Evolutionary conservation across 2,797 vertebrate genomes (phyloP), one percentile per base, ranked within the genome.

Genomic region (Melopsittacus undulatus): DNA sequence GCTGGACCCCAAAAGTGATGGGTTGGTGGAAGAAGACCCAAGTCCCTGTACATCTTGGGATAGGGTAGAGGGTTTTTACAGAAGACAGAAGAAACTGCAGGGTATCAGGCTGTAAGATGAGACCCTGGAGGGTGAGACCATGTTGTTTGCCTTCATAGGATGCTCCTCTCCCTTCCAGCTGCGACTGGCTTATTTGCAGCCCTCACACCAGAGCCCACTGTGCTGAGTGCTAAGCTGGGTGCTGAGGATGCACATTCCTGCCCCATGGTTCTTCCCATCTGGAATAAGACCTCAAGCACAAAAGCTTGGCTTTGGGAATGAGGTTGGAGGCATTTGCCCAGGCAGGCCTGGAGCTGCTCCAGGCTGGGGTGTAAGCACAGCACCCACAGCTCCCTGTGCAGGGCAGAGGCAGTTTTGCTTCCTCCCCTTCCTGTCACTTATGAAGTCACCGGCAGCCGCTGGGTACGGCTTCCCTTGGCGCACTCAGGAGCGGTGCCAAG

Each of bases 401-500:
- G 73, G 45, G 46, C 8, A 18, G 74, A 18, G 59, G 49, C 75
- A 38, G 76, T 43, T 93, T 11, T 34, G 12, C 51, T 32, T 34
- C 78, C 27, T 43, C 14, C 34, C n/a, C 30, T 67, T 29, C 51
- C 78, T 27, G 45, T 38, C 8, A 2, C 62, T 84, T 0, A 3
- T 4, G 84, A 14, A 75, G 73, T 62, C 9, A 0, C 29, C 5
- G 0, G n/a, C 78, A 87, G 75, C 70, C 62, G 10, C 73, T 48
- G 91, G 91, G 89, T 93, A 91, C 87, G 92, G 81, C 78, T 94
- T 96, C 81, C 93, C 94, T 83, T 6, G 19, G 78, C 1, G 83
- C 7, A 0, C 54, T 57, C 3, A 3, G 94, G 86, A 94, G 78
- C 9, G 0, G n/a, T 49, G 94, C 93, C 91, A 86, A 24, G 85